Base-by-base conservation (phyloP, 92 coral and sea anemone species). In the Diadumene lineata region DNA sequence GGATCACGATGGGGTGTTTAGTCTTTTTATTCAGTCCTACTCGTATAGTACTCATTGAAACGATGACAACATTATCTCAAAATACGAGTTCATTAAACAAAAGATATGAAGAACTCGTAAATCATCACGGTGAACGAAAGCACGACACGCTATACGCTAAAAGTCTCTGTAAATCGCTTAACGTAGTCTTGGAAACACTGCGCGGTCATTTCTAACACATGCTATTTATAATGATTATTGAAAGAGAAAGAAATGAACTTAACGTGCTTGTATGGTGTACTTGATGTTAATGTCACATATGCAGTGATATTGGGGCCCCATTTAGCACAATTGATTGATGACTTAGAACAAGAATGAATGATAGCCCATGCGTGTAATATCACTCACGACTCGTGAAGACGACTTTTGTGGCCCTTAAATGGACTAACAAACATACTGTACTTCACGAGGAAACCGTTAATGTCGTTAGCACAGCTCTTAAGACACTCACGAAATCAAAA, bases 21-120 rank as follows among this genome's bases (percentile, higher is more conserved):
- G 51, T 55, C 57, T 72, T 72, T 66, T 32, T 22, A 32, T 50
- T 66, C 56, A 30, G 77, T n/a, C 33, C 11, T 34, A 56, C 77
- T 72, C 66, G 66, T 56, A n/a, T n/a, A n/a, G n/a, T n/a, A n/a
- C n/a, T n/a, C n/a, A n/a, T n/a, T n/a, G n/a, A n/a, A 56, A 61
- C 55, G 77, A 31, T 72, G 77, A 72, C 77, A 72, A 72, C 77
- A 72, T 63, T 74, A 74, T 63, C 79, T 60, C 62, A 46, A 27
- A 24, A 62, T 63, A 61, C 70, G 44, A 60, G 79, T 63, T 64
- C 62, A 74, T 74, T 23, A 74, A 43, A 60, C 79, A 74, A 74
- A 30, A 63, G 70, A 56, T 53, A 53, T 57, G 29, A 56, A 65
- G 23, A 66, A 66, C 81, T 30, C 72, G 31, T 66, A 65, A 76